Evolutionary conservation across 2,113 vertebrate genomes (phyloP).

Genomic region (Embiotoca jacksoni): DNA sequence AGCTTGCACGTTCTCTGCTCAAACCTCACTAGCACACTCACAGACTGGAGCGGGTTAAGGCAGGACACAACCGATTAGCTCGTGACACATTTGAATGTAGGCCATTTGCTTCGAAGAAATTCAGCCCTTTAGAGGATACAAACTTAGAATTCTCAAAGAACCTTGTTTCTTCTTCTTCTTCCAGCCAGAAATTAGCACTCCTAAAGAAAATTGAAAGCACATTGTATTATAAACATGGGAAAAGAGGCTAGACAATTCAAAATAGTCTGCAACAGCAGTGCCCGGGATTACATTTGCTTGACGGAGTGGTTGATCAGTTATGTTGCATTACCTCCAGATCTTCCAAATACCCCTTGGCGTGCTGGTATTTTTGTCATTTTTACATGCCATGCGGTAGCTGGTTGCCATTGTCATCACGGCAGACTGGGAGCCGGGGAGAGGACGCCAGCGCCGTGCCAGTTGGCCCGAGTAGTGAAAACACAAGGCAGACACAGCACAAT

Average conservation of each 20-base stretch:
- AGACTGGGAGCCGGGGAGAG: slow-evolving; percentile 80
- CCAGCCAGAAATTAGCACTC: slow-evolving; percentile 27
- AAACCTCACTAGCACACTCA: slow-evolving; percentile 20
- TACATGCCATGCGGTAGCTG: slow-evolving; percentile 76
- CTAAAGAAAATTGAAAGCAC: slow-evolving; percentile 37
- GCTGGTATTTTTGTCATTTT: slow-evolving; percentile 76
- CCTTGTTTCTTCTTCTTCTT: slow-evolving; percentile 39
- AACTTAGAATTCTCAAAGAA: slow-evolving; percentile 55
- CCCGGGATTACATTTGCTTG: slow-evolving; percentile 26
- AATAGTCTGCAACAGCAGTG: slow-evolving; percentile 7
- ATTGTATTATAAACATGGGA: slow-evolving; percentile 18
- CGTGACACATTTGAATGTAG: slow-evolving; percentile 63
- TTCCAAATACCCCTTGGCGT: slow-evolving; percentile 73
- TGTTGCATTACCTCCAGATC: slow-evolving; percentile 62
- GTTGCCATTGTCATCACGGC: slow-evolving; percentile 82
- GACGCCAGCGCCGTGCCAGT: slow-evolving; percentile 80
- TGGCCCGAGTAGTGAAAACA: slow-evolving; percentile 83
- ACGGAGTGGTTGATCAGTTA: slow-evolving; percentile 46
- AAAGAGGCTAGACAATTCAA: slow-evolving; percentile 28
- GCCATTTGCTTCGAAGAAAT: slow-evolving; percentile 57
- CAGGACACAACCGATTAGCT: slow-evolving; percentile 64
- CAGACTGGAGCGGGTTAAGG: slow-evolving; percentile 55
- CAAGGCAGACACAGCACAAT: slow-evolving; percentile 82
- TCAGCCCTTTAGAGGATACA: slow-evolving; percentile 58
- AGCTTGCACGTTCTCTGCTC: slow-evolving; percentile 32